Evolutionary conservation across 2,113 vertebrate genomes (phyloP), one percentile per base, ranked within the genome.

Genomic region (Craseonycteris thonglongyai): DNA sequence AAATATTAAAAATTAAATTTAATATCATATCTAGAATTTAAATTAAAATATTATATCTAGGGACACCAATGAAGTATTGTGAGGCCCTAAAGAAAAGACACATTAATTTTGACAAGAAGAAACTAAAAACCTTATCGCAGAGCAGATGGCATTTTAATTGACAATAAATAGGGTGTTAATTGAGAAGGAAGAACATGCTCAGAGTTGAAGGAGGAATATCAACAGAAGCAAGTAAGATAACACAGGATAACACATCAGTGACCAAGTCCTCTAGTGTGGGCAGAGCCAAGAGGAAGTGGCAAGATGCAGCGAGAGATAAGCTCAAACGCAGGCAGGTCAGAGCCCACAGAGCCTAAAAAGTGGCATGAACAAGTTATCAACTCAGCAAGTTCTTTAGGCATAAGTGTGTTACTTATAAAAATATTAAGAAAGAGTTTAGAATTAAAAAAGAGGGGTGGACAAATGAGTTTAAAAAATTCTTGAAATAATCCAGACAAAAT

Each of bases 121-220:
- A 61, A 47, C 42, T 45, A 61, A 68, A n/a, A 47, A 83, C 65
- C 15, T 33, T 66, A n/a, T 45, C 47, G 79, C 14, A 92, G 40
- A 68, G 54, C 59, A 84, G 47, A 66, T 2, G 10, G 33, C 56
- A 91, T 91, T 93, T 86, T 61, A 87, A 88, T 7, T 83, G 54
- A 96, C 88, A 58, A 91, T 3, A 66, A 91, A 56, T 2, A 91
- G 26, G 35, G 79, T 63, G 76, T 96, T 81, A 85, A 72, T 2
- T 35, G 6, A 13, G 30, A 84, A 22, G 19, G 83, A 96, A 85
- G 56, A 61, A 75, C 86, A 82, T 8, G 30, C 47, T 81, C 71
- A 22, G 21, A 16, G 5, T 1, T 71, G 21, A 90, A 61, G 63
- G 18, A 80, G 42, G 18, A 83, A 7, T 59, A 80, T 45, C 15